Percentiles rank a stretch among this genome's conserved stretches.
Conservation (phyloP, 2,113 vertebrate species). For the Zosterops borbonicus region DNA sequence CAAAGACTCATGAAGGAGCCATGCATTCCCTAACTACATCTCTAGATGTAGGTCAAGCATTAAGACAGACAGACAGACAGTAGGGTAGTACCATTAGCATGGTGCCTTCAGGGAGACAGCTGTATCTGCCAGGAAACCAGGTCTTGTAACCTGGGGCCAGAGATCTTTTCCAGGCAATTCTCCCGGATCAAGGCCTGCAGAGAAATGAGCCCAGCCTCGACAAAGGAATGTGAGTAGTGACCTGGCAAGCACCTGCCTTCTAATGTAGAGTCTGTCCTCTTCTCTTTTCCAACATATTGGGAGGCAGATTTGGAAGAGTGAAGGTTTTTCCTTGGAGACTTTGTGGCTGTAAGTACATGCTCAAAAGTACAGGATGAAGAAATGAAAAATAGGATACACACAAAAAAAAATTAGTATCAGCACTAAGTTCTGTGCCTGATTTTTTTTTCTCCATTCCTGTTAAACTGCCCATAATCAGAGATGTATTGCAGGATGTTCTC, state of each 20-base stretch:
- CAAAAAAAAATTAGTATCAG: not conserved
- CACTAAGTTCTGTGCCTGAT: not conserved
- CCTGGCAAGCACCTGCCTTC: not conserved
- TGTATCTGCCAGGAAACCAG: not conserved
- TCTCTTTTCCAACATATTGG: not conserved
- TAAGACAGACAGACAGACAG: not conserved
- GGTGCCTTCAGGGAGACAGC: not conserved
- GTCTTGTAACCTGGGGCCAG: not conserved
- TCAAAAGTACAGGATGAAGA: not conserved
- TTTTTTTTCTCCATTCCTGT: not conserved
- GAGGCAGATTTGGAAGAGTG: not conserved
- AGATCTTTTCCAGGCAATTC: not conserved
- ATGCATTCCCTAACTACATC: not conserved
- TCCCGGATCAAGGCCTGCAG: not conserved
- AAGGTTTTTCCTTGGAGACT: not conserved
- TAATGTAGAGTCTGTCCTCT: not conserved
- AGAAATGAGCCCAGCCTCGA: not conserved
- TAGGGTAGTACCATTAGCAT: not conserved
- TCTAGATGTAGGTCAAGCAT: not conserved
- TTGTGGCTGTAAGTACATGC: not conserved
- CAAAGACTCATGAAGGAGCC: not conserved
- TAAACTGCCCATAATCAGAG: not conserved
- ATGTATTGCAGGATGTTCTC: not conserved
- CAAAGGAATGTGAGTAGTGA: not conserved
- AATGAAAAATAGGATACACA: not conserved